Percentiles rank a stretch among this genome's conserved stretches.
phyloP scores from a whole-genome alignment of 2,113 vertebrate species.

The Podarcis cretensis region DNA sequence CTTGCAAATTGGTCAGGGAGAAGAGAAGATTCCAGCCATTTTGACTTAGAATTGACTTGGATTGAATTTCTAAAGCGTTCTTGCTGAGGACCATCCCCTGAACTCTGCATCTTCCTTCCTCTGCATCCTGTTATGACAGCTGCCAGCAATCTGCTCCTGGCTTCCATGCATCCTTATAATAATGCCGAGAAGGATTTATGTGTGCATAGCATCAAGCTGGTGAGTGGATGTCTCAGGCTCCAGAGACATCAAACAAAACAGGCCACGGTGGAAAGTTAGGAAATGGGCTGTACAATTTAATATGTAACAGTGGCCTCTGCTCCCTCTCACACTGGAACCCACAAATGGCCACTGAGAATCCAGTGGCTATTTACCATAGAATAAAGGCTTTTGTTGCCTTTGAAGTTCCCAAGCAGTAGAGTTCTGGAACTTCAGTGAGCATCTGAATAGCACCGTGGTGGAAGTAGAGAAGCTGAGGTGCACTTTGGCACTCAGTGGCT shows the following conservation, averaged over 20 bases:
- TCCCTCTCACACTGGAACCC: too few species aligned
- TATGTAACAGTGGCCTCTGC: too few species aligned
- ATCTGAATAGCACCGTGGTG: background rate
- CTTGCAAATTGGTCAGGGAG: background rate
- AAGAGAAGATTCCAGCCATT: background rate
- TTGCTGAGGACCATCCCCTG: background rate
- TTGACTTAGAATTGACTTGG: background rate
- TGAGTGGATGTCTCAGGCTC: background rate
- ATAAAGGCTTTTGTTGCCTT: background rate
- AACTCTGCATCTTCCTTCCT: background rate
- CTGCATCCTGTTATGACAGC: background rate
- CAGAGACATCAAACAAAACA: background rate
- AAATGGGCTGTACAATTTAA: too few species aligned
- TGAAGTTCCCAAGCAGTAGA: background rate
- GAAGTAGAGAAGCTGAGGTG: background rate
- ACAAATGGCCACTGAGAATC: background rate
- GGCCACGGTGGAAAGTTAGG: too few species aligned
- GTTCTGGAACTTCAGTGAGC: slow-evolving; percentile 26
- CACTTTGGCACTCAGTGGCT: background rate
- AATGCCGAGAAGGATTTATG: background rate
- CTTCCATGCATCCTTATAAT: background rate
- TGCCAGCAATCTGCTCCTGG: background rate
- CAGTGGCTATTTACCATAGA: too few species aligned
- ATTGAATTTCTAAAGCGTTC: background rate
- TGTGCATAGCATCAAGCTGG: background rate